A percentile compares a stretch with the other conserved stretches of the same genome.
Evolutionary conservation across 1,140 invertebrate species (phyloP).

Genomic region (Drosophila pectinifera): DNA sequence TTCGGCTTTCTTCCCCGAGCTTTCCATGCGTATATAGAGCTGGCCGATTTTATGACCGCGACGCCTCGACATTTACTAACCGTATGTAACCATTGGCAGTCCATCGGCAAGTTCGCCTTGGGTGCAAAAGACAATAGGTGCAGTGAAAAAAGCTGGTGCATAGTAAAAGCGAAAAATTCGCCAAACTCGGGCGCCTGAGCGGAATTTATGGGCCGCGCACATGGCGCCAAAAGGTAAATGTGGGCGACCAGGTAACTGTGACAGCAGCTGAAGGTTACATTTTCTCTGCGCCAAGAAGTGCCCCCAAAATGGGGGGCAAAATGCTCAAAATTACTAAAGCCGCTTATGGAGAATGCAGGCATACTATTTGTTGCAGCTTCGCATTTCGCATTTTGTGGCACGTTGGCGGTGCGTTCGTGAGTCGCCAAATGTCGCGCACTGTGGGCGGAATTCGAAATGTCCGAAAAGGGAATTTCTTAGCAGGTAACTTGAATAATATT

Average conservation of each 20-base stretch:
- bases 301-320: slow-evolving; percentile 40
- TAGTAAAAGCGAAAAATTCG: slow-evolving; percentile 42
- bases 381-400: slow-evolving; percentile 26
- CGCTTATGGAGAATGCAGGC: slow-evolving; percentile 57
- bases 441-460: background rate
- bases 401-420: slow-evolving; percentile 47
- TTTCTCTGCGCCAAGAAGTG: slow-evolving; percentile 37
- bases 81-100: slow-evolving; percentile 20
- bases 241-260: slow-evolving; percentile 72
- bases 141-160: slow-evolving; percentile 25
- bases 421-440: slow-evolving; percentile 6
- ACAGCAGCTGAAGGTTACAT: slow-evolving; percentile 71
- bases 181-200: slow-evolving; percentile 35
- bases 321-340: slow-evolving; percentile 79
- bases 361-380: slow-evolving; percentile 33
- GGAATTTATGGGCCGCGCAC: slow-evolving; percentile 70
- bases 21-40: slow-evolving; percentile 11
- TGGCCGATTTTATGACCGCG: slow-evolving; percentile 61
- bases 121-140: slow-evolving; percentile 52
- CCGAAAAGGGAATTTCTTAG: background rate
- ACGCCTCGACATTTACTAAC: slow-evolving; percentile 74
- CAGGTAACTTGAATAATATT: background rate
- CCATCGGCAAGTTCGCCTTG: slow-evolving; percentile 33
- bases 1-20: slow-evolving; percentile 27
- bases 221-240: slow-evolving; percentile 65